A percentile compares a stretch with the other conserved stretches of the same genome.
phyloP scores from a whole-genome alignment of 2,888 invertebrate genomes.

The Aporophyla lueneburgensis region DNA sequence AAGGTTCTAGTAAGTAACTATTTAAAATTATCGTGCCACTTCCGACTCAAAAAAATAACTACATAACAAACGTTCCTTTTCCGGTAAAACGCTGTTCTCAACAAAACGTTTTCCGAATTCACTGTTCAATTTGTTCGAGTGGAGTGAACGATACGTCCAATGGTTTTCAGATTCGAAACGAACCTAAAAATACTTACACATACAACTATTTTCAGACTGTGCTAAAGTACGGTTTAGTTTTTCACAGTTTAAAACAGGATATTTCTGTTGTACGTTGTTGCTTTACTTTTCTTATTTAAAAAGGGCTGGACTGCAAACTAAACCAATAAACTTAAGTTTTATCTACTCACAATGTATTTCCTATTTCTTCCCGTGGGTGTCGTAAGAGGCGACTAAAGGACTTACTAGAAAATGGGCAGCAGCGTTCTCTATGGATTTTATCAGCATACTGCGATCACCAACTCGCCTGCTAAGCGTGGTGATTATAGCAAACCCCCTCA shows the following conservation, averaged over 20 bases:
- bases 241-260: background rate
- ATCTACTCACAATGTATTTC: too few species aligned
- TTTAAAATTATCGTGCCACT: background rate
- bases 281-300: background rate
- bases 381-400: too few species aligned
- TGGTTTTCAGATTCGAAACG: conserved; percentile 35
- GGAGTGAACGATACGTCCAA: conserved; percentile 38
- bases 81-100: background rate
- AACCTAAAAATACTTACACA: conserved; percentile 47
- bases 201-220: conserved; percentile 10
- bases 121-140: conserved; percentile 49
- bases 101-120: conserved; percentile 39
- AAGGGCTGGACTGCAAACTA: too few species aligned
- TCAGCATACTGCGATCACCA: too few species aligned
- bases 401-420: too few species aligned
- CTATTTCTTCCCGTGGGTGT: too few species aligned
- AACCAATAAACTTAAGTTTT: too few species aligned
- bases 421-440: too few species aligned
- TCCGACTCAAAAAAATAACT: background rate
- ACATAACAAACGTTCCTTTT: background rate
- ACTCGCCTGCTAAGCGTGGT: too few species aligned
- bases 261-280: background rate
- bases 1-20: background rate
- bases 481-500: too few species aligned
- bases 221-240: conserved; percentile 14